A percentile compares a stretch with the other conserved stretches of the same genome.
Conservation (phyloP, 2,797 vertebrate species). For the Aplochiton taeniatus region DNA sequence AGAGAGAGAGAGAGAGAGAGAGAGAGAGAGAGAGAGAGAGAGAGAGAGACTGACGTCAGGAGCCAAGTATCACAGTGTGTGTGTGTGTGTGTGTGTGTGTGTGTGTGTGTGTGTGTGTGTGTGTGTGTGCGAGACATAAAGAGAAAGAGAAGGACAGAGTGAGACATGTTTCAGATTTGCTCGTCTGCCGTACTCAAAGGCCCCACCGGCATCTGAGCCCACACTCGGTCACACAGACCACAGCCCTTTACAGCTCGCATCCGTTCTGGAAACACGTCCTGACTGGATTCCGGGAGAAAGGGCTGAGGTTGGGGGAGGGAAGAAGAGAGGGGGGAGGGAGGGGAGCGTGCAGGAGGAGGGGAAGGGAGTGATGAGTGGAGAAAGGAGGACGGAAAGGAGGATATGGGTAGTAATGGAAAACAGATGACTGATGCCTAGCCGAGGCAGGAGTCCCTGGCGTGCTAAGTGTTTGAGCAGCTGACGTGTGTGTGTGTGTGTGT, state of each 20-base stretch:
- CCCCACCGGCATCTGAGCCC: conserved; percentile 37
- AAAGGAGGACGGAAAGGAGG: no score
- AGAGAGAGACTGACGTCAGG: conserved; percentile 41
- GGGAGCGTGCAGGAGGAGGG: no score
- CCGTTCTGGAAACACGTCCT: conserved; percentile 50
- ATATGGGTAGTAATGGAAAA: conserved; percentile 64
- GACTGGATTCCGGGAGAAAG: conserved; percentile 34
- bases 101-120: no score
- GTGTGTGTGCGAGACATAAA: no score
- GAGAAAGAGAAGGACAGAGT: conserved; percentile 1
- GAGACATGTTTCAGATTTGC: conserved; percentile 39
- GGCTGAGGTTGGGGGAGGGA: conserved; percentile 10
- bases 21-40: no score
- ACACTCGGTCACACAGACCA: conserved; percentile 27
- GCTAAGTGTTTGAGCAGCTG: conserved; percentile 66
- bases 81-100: no score
- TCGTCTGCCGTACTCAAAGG: conserved; percentile 34
- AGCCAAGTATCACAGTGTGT: not conserved
- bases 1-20: conserved; percentile 26
- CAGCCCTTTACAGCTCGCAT: conserved; percentile 45
- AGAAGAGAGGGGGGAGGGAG: no score
- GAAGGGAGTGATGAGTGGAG: no score
- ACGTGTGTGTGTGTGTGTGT: conserved; percentile 2
- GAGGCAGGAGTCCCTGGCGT: conserved; percentile 45
- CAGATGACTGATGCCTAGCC: conserved; percentile 61